Evolutionary conservation across 2,888 invertebrate genomes (phyloP).

Genomic region (Drosophila merina): DNA sequence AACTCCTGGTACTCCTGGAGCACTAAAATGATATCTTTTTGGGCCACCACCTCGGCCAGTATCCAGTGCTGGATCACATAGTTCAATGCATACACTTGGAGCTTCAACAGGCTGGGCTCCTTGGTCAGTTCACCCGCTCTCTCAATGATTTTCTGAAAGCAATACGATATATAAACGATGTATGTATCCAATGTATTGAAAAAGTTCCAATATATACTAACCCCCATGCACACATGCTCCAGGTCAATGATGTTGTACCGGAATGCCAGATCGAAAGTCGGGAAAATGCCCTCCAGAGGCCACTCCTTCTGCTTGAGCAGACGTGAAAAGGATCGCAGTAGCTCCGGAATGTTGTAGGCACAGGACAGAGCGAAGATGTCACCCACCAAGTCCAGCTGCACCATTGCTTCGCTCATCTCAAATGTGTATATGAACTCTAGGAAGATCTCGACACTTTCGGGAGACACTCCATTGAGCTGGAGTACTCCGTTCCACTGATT

Average conservation of each 20-base stretch:
- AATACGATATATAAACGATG: too few species aligned
- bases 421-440: constrained; percentile 63
- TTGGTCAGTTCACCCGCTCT: constrained; percentile 2
- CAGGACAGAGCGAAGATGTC: constrained; percentile 54
- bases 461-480: constrained; percentile 57
- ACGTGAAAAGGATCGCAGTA: constrained; percentile 35
- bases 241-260: constrained; percentile 54
- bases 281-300: constrained; percentile 50
- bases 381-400: constrained; percentile 21
- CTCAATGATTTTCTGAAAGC: constrained; percentile 53
- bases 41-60: constrained; percentile 17
- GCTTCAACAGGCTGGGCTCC: constrained; percentile 30
- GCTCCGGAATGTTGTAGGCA: constrained; percentile 57
- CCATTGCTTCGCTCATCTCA: constrained; percentile 32
- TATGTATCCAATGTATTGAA: too few species aligned
- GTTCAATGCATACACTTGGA: constrained; percentile 57
- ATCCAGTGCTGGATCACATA: constrained; percentile 54
- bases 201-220: constrained; percentile 18
- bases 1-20: constrained; percentile 44
- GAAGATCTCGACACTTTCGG: constrained; percentile 59
- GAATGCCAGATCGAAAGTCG: constrained; percentile 55
- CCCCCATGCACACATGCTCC: constrained; percentile 47
- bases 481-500: constrained; percentile 57
- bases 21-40: constrained; percentile 32
- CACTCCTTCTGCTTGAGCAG: constrained; percentile 36